phyloP scores from a whole-genome alignment of 2,797 vertebrate genomes.

The Sebastes ruberrimus region DNA sequence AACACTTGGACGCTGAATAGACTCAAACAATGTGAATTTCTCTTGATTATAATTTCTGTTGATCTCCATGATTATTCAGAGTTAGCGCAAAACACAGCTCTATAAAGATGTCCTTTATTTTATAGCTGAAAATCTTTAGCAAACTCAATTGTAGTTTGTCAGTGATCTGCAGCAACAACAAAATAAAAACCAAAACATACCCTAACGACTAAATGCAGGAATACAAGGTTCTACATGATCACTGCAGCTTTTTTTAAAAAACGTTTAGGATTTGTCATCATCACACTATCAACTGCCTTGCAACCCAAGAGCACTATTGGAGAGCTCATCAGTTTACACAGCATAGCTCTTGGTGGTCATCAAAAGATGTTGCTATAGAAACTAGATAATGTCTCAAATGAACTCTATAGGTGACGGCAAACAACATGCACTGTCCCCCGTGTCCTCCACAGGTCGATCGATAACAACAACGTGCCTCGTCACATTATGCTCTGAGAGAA shows the following conservation, averaged over 20 bases:
- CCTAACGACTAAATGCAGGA: background rate
- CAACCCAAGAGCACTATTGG: background rate
- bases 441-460: background rate
- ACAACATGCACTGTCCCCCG: background rate
- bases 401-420: background rate
- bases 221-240: background rate
- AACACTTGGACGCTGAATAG: background rate
- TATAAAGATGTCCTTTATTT: background rate
- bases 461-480: background rate
- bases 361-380: slow-evolving; percentile 13
- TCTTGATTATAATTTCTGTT: background rate
- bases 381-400: background rate
- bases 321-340: background rate
- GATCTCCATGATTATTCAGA: background rate
- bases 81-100: background rate
- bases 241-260: background rate
- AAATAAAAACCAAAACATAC: background rate
- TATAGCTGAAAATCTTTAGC: background rate
- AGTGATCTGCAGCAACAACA: background rate
- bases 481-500: background rate
- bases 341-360: background rate
- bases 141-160: background rate
- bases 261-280: background rate
- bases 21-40: background rate
- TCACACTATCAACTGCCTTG: background rate